Base-by-base conservation (phyloP, 2,113 vertebrate species). In the Herpetotheres cachinnans region DNA sequence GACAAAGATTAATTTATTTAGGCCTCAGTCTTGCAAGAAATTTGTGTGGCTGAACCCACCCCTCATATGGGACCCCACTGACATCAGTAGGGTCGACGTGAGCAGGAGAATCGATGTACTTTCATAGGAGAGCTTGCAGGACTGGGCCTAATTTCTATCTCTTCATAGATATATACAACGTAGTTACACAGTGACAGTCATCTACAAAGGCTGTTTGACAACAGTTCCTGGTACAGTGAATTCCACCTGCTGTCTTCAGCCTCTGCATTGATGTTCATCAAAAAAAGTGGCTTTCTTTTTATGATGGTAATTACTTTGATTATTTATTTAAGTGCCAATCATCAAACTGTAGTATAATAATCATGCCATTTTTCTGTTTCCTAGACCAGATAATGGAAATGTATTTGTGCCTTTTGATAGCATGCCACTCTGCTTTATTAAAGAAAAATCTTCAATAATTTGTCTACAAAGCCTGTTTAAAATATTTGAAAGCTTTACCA, bases 401-500 rank as follows among this genome's bases (percentile, higher is more conserved):
- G 85, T 96, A 97, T 98, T 98, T 98, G 98, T 98, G 98, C 97
- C 98, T 98, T 98, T 98, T 95, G 83, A 98, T 97, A 97, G 96
- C 96, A 98, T 97, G 97, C 86, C 84, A 97, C 62, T 96, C 85
- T 95, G 65, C 89, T 97, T 97, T 97, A 97, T 97, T 95, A 95
- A 97, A 96, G 95, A 66, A 93, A 95, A 96, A 86, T 82, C 65
- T 89, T 90, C 72, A 89, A 71, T 69, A 56, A 96, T 96, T 96
- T 95, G 92, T 82, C 93, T 96, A 93, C 66, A 91, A 95, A 91
- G 93, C 80, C 89, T 94, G 70, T 95, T 97, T 94, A 90, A 96
- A 89, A 72, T 55, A 95, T 74, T 69, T 91, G 42, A 84, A 81
- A 92, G 77, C 69, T 95, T 95, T 96, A 90, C 56, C 62, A 61